These are phyloP conservation scores for Heterodera schachtii DNA, from an alignment of 1,140 invertebrate genomes.

Conservation along the genomic window DNA sequence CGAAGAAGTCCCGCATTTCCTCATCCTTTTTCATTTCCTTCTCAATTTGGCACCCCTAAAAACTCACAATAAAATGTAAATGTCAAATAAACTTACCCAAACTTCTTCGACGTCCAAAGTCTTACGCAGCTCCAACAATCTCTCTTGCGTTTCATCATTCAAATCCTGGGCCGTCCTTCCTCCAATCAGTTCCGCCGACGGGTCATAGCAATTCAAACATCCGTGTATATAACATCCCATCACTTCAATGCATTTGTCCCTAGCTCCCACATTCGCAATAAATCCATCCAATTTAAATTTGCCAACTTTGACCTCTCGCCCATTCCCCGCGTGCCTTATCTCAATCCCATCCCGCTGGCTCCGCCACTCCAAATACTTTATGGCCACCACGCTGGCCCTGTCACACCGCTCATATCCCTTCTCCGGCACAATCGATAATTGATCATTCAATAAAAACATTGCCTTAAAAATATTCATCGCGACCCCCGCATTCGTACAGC, in stretches of 20 bases:
- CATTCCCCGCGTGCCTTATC: conserved; percentile 4
- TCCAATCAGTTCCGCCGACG: background rate
- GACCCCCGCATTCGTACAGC: background rate
- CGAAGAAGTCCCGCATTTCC: background rate
- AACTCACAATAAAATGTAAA: no score
- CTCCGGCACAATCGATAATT: conserved; percentile 11
- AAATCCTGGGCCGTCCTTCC: background rate
- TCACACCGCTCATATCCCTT: conserved; percentile 9
- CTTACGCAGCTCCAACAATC: background rate
- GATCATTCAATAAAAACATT: background rate
- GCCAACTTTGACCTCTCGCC: background rate
- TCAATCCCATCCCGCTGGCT: background rate
- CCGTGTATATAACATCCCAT: background rate
- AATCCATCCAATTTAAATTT: conserved; percentile 14
- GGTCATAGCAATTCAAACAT: background rate
- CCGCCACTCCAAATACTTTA: conserved; percentile 21
- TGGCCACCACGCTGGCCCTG: background rate
- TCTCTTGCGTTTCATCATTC: background rate
- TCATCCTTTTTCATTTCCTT: background rate
- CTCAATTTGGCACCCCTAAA: background rate
- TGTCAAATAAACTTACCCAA: background rate
- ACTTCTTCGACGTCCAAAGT: background rate
- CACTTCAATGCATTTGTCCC: background rate
- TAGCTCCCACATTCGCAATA: background rate
- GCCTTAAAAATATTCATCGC: background rate